Percentiles rank a stretch among this genome's conserved stretches.
Conservation (phyloP, 2,113 vertebrate species). For the Corythornis cristatus region DNA sequence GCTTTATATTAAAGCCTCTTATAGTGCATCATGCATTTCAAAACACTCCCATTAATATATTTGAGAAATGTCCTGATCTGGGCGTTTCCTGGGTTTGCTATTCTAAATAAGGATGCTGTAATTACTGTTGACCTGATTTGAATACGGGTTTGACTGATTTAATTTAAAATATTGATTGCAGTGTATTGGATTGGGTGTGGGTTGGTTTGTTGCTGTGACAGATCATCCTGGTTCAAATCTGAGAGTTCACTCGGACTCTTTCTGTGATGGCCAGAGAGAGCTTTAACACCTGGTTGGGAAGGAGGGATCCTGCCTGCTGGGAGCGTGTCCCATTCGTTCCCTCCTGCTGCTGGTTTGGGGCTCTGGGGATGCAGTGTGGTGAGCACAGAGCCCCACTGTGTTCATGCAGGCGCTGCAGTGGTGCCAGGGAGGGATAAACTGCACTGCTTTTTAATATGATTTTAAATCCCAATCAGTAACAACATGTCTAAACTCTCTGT, state of each 20-base stretch:
- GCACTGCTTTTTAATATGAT: not conserved
- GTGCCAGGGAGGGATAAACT: not conserved
- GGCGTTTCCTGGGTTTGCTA: not conserved
- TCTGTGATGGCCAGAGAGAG: not conserved
- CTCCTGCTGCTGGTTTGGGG: rapidly evolving
- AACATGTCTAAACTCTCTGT: not conserved
- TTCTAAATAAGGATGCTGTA: not conserved
- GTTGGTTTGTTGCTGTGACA: not conserved
- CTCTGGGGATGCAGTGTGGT: not conserved
- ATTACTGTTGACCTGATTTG: conserved; percentile 50
- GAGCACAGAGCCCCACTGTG: not conserved
- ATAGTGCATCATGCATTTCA: not conserved
- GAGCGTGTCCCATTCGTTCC: not conserved
- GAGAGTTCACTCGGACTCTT: not conserved
- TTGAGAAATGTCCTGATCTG: not conserved
- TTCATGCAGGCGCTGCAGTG: not conserved
- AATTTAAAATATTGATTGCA: conserved; percentile 20
- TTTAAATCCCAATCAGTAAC: not conserved
- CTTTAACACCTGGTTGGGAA: rapidly evolving
- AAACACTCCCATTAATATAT: conserved; percentile 1
- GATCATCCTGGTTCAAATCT: not conserved
- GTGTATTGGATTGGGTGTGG: not conserved
- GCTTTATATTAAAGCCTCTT: conserved; percentile 64
- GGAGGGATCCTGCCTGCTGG: not conserved
- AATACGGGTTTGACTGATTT: conserved; percentile 1